phyloP scores from a whole-genome alignment of 92 coral and sea anemone genomes.

The Bergia sp. region DNA sequence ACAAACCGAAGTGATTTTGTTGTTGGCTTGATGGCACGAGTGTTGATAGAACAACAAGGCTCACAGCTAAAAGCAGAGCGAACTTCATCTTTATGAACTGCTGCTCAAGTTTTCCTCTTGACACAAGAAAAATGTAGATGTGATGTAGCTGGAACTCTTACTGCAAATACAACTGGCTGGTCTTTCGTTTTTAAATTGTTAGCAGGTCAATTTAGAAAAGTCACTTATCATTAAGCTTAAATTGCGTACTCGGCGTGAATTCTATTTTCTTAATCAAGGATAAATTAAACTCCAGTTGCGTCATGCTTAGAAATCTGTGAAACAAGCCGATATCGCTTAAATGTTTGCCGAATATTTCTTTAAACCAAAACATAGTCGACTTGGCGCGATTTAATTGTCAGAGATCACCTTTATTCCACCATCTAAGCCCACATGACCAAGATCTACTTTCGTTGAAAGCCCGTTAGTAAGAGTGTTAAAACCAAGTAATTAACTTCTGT shows the following conservation, averaged over 20 bases:
- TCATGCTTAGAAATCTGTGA: slow-evolving; percentile 2
- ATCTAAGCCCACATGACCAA: not conserved
- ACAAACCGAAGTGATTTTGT: slow-evolving; percentile 11
- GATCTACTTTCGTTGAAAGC: not conserved
- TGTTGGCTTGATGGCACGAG: slow-evolving; percentile 33
- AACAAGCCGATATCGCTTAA: slow-evolving; percentile 9
- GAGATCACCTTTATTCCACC: not conserved
- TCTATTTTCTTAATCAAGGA: slow-evolving; percentile 25
- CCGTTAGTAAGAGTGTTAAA: not conserved
- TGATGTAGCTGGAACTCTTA: not conserved
- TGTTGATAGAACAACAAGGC: not conserved
- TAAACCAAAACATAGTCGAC: not conserved
- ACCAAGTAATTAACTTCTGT: slow-evolving; percentile 1
- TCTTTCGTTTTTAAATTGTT: slow-evolving; percentile 30
- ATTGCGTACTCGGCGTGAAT: slow-evolving; percentile 21
- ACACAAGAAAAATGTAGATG: not conserved
- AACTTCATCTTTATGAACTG: not conserved
- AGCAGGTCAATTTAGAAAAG: slow-evolving; percentile 18
- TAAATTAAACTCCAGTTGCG: slow-evolving; percentile 20
- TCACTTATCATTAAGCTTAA: slow-evolving; percentile 26
- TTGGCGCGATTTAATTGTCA: not conserved
- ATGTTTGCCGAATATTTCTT: not conserved
- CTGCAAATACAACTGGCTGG: not conserved
- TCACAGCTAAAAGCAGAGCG: not conserved
- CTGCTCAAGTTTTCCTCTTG: not conserved